phyloP scores from a whole-genome alignment of 2,113 vertebrate species.

The Merops nubicus region DNA sequence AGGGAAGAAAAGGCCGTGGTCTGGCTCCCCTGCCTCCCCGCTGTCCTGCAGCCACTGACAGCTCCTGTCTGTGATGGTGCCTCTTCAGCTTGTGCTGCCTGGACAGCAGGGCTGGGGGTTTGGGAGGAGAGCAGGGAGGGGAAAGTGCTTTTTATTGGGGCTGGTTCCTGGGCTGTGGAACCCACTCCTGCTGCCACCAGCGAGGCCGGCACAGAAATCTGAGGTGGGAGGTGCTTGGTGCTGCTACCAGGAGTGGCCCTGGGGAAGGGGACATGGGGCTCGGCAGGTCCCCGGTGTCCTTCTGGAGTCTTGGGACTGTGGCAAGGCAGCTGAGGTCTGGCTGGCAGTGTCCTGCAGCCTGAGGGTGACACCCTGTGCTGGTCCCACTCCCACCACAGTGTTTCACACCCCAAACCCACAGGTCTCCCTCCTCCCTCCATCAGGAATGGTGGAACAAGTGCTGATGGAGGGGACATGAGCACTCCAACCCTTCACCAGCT shows the following conservation, averaged over 20 bases:
- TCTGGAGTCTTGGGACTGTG: neutral
- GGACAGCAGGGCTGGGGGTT: neutral
- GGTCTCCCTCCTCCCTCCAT: neutral
- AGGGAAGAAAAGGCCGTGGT: neutral
- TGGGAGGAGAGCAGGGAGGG: neutral
- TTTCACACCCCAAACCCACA: neutral
- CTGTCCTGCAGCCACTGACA: neutral
- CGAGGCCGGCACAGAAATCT: accelerated
- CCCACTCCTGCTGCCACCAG: neutral
- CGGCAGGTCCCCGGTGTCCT: neutral
- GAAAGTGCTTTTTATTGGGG: neutral
- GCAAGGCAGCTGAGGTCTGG: neutral
- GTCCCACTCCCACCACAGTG: neutral
- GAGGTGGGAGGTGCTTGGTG: accelerated
- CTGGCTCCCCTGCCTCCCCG: neutral
- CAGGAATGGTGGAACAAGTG: neutral
- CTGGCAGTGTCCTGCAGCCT: neutral
- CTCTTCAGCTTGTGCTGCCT: neutral
- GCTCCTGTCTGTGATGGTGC: accelerated
- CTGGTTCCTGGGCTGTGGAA: neutral
- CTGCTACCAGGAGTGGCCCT: accelerated
- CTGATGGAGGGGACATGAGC: accelerated
- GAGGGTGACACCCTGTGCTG: accelerated
- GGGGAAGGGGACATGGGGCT: neutral
- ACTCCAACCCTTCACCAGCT: neutral